Percentiles rank a stretch among this genome's conserved stretches.
Conservation (phyloP, 2,797 vertebrate genomes). For the Pitangus sulphuratus region DNA sequence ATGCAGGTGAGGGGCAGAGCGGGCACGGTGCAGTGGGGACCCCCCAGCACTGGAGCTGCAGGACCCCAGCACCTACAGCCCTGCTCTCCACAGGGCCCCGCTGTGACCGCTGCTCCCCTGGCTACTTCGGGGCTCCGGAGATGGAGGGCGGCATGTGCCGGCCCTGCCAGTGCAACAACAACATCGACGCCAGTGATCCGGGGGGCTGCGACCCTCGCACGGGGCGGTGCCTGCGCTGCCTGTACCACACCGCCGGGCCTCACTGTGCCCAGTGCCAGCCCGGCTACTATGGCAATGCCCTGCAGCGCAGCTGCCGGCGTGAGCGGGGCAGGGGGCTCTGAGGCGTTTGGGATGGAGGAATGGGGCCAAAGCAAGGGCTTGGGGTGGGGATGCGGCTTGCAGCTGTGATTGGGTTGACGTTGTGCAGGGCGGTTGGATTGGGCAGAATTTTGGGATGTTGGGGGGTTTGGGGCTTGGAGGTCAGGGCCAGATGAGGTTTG, state of each 20-base stretch:
- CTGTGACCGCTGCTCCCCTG: slow-evolving; percentile 85
- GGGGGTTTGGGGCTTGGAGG: not conserved
- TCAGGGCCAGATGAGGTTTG: not conserved
- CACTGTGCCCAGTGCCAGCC: slow-evolving; percentile 80
- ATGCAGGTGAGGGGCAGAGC: slow-evolving; percentile 73
- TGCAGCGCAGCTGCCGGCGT: slow-evolving; percentile 82
- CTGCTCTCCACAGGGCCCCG: slow-evolving; percentile 71
- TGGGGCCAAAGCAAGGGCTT: not conserved
- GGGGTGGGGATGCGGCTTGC: not conserved
- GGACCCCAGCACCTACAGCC: not conserved
- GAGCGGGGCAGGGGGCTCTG: slow-evolving; percentile 10
- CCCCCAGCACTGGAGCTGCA: rapidly evolving
- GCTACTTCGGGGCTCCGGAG: slow-evolving; percentile 83
- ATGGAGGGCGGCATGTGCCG: slow-evolving; percentile 75
- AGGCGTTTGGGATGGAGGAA: rapidly evolving
- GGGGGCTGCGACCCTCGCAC: slow-evolving; percentile 83
- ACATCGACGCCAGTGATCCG: slow-evolving; percentile 83
- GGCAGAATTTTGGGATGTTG: not conserved
- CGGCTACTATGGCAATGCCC: slow-evolving; percentile 85
- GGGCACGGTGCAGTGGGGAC: rapidly evolving
- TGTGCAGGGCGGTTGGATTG: rapidly evolving
- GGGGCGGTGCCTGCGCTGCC: slow-evolving; percentile 84
- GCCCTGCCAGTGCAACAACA: slow-evolving; percentile 86
- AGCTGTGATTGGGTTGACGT: rapidly evolving
- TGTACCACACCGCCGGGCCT: slow-evolving; percentile 82